These are phyloP conservation scores for Isoperla grammatica DNA, from an alignment of 2,888 invertebrate genomes.

Conservation along the genomic window DNA sequence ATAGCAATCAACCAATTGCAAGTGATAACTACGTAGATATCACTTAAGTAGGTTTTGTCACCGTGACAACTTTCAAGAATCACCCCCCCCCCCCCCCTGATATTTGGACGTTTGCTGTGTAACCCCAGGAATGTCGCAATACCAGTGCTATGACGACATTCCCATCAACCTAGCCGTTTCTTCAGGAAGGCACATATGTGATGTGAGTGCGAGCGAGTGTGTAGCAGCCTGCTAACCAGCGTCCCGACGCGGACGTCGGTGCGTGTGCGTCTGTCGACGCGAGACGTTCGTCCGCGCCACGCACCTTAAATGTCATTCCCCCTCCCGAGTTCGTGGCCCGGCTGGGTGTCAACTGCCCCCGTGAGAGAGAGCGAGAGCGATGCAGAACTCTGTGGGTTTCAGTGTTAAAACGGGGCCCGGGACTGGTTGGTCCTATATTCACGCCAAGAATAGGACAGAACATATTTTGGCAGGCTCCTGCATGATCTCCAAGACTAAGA, in stretches of 20 bases:
- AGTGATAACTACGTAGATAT: too few species aligned
- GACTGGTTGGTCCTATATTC: too few species aligned
- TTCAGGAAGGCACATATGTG: too few species aligned
- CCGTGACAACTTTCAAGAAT: too few species aligned
- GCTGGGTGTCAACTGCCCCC: slow-evolving; percentile 7
- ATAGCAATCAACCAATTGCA: too few species aligned
- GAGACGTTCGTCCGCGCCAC: background rate
- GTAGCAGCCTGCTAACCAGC: background rate
- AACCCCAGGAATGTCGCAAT: background rate
- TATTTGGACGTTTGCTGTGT: background rate
- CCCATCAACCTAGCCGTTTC: too few species aligned
- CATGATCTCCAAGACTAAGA: too few species aligned
- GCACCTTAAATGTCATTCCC: slow-evolving; percentile 25
- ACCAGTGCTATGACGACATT: too few species aligned
- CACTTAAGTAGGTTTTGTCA: too few species aligned
- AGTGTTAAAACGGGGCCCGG: too few species aligned
- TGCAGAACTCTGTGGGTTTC: too few species aligned
- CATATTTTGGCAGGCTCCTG: background rate
- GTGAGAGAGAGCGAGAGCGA: background rate
- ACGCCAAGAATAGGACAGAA: slow-evolving; percentile 6
- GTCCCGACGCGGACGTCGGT: background rate
- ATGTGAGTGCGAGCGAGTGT: background rate
- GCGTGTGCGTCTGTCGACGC: slow-evolving; percentile 6
- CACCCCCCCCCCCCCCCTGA: too few species aligned
- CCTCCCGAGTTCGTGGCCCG: slow-evolving; percentile 3